A percentile compares a stretch with the other conserved stretches of the same genome.
These are phyloP conservation scores for Adineta ricciae DNA, from an alignment of 2,888 invertebrate species.

Conservation along the genomic window DNA sequence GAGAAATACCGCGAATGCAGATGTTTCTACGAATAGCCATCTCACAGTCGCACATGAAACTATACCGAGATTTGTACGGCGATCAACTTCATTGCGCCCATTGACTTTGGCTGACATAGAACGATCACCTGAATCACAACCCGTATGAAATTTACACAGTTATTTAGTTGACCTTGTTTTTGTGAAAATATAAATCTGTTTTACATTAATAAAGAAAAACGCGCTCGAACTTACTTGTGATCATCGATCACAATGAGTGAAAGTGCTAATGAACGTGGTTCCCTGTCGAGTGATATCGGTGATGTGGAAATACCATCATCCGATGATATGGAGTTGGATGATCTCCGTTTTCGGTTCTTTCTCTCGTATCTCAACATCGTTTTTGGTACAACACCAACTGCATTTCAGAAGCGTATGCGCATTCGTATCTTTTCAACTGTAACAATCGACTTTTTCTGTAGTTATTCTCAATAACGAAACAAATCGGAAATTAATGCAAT, in stretches of 20 bases:
- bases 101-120: too few species aligned
- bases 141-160: too few species aligned
- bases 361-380: not conserved
- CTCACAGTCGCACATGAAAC: too few species aligned
- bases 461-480: not conserved
- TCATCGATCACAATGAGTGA: not conserved
- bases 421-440: too few species aligned
- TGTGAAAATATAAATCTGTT: too few species aligned
- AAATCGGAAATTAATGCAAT: not conserved
- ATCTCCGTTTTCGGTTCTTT: not conserved
- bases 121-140: too few species aligned
- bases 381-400: not conserved
- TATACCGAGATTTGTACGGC: too few species aligned
- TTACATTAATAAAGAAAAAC: not conserved
- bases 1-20: too few species aligned
- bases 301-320: not conserved
- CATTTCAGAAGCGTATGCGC: not conserved
- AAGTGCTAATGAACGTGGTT: not conserved
- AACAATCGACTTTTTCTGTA: too few species aligned
- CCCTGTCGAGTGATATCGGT: not conserved
- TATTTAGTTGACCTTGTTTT: too few species aligned
- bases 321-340: conserved; percentile 1
- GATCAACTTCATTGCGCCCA: too few species aligned
- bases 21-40: too few species aligned
- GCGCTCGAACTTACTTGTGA: not conserved